Evolutionary conservation across 1,140 invertebrate genomes (phyloP), one percentile per base, ranked within the genome.

Genomic region (Eriosoma lanigerum): DNA sequence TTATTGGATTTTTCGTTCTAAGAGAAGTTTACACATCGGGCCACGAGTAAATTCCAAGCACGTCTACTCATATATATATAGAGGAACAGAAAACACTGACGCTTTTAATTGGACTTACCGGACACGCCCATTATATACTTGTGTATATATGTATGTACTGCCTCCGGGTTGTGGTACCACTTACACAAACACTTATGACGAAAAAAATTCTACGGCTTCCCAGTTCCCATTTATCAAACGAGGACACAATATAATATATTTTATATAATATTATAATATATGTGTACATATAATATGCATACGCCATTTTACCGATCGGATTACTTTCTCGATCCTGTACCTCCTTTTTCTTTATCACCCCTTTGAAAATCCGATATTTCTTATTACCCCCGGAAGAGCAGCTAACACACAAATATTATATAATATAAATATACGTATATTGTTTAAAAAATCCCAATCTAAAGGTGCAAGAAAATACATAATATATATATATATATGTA

Each of bases 91-190:
- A 46, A 38, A 48, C 44, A 38, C 32, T 38, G 21, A 48, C 66
- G 66, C 13, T 78, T 78, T 78, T 78, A 78, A 78, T 78, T 78
- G 75, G 75, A 48, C 75, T 78, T 21, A 6, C 8, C 56, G 56
- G 56, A 12, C 54, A 78, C 75, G 75, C 75, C 75, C 21, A 78
- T 46, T 46, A 38, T 38, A 38, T 38, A 38, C 8, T 38, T 4
- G 3, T 38, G 32, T 8, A 38, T 4, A 38, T 15, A n/a, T n/a
- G n/a, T n/a, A 24, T 68, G 46, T 10, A 46, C n/a, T 32, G 60
- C 50, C 72, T 32, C 29, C 52, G 26, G 44, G 32, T 38, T 8
- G 32, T 38, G 32, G 32, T 38, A 38, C 32, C 8, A 38, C 8
- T n/a, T n/a, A n/a, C n/a, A n/a, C n/a, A n/a, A n/a, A n/a, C n/a